Conservation (phyloP, 2,797 vertebrate genomes). For the Crax fasciolata region DNA sequence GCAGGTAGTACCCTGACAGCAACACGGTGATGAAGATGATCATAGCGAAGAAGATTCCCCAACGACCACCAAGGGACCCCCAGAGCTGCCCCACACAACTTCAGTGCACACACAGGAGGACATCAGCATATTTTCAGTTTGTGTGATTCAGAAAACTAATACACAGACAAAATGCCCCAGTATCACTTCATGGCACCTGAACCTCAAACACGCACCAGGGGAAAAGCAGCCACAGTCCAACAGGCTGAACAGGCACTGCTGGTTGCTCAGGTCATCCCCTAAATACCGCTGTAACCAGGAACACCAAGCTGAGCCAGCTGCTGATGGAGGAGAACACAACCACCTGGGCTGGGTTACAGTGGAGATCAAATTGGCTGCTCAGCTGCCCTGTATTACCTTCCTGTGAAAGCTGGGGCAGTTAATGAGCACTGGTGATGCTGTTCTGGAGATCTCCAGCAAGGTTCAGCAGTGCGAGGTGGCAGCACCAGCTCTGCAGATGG, state of each 20-base stretch:
- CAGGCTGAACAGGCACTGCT: neutral
- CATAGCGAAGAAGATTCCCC: too few relatives aligned
- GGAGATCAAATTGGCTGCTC: accelerated
- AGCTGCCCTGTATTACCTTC: neutral
- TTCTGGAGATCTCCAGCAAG: neutral
- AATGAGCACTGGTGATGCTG: neutral
- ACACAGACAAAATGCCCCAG: accelerated
- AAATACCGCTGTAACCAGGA: neutral
- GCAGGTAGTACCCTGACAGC: too few relatives aligned
- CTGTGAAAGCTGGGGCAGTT: neutral
- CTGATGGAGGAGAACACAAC: accelerated
- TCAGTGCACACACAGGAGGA: too few relatives aligned
- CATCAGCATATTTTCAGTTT: neutral
- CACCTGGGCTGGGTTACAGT: accelerated
- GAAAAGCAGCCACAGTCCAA: neutral
- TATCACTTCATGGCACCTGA: neutral
- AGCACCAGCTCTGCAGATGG: accelerated
- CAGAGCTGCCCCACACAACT: too few relatives aligned
- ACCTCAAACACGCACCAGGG: too few relatives aligned
- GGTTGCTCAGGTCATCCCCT: too few relatives aligned
- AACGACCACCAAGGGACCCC: too few relatives aligned
- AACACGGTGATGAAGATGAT: too few relatives aligned
- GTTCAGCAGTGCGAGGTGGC: accelerated
- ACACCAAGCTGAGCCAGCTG: accelerated
- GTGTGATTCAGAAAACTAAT: neutral